Conservation (phyloP, 2,113 vertebrate genomes). For the Myotis davidii region DNA sequence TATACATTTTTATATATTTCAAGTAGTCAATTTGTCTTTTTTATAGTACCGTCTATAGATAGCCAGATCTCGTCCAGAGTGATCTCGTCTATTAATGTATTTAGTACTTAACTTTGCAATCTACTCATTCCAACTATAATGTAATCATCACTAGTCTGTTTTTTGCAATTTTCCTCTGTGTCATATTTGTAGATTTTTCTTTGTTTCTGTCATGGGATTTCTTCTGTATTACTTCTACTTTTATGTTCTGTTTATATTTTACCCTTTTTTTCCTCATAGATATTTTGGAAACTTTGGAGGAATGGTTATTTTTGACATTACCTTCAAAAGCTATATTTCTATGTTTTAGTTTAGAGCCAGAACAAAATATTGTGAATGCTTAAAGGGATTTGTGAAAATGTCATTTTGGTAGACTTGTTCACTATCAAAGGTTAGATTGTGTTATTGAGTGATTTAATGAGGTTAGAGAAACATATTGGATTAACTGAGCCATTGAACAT, state of each 20-base stretch:
- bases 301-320: slow-evolving; percentile 18
- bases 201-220: neutral
- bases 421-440: slow-evolving; percentile 6
- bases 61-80: neutral
- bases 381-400: slow-evolving; percentile 6
- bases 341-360: neutral
- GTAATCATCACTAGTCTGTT: neutral
- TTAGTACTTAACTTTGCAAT: neutral
- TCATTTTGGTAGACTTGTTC: slow-evolving; percentile 23
- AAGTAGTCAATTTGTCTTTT: neutral
- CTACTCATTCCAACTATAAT: neutral
- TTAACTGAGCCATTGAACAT: neutral
- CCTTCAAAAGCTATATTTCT: neutral
- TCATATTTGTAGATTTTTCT: slow-evolving; percentile 13
- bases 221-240: neutral
- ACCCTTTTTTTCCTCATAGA: neutral
- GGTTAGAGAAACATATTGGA: neutral
- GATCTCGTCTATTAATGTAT: neutral
- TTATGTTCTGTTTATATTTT: slow-evolving; percentile 21
- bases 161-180: neutral
- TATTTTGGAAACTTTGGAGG: slow-evolving; percentile 10
- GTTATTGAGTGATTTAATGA: neutral
- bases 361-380: slow-evolving; percentile 2
- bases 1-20: neutral
- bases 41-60: neutral